Percentiles rank a stretch among this genome's conserved stretches.
phyloP scores from a whole-genome alignment of 2,797 vertebrate genomes.

The Acomys russatus region DNA sequence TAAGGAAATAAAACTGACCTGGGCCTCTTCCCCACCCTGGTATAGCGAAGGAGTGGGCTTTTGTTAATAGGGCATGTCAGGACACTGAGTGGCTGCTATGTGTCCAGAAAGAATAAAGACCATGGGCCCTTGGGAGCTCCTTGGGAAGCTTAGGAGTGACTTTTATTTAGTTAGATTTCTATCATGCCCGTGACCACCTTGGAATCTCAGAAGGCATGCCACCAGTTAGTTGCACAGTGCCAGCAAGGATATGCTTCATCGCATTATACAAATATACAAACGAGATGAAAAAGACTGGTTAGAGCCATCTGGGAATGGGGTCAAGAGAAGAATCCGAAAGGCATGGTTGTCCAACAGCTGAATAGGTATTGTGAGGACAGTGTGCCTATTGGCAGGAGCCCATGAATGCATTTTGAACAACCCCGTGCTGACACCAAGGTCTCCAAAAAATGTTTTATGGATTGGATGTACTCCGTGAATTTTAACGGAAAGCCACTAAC shows the following conservation, averaged over 20 bases:
- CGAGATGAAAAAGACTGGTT: slow-evolving; percentile 68
- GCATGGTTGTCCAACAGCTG: slow-evolving; percentile 43
- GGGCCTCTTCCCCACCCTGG: slow-evolving; percentile 9
- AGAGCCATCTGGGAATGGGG: slow-evolving; percentile 66
- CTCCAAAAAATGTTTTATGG: slow-evolving; percentile 59
- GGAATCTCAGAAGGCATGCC: slow-evolving; percentile 73
- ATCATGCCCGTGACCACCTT: slow-evolving; percentile 68
- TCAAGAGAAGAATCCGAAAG: slow-evolving; percentile 71
- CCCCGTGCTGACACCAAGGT: slow-evolving; percentile 26
- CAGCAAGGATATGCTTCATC: slow-evolving; percentile 72
- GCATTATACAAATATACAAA: slow-evolving; percentile 76
- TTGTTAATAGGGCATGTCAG: slow-evolving; percentile 77
- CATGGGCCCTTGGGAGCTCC: slow-evolving; percentile 39
- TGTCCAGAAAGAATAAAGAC: slow-evolving; percentile 72
- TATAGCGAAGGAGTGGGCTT: slow-evolving; percentile 47
- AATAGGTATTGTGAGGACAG: slow-evolving; percentile 68
- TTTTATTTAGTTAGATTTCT: slow-evolving; percentile 72
- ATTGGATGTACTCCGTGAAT: slow-evolving; percentile 7
- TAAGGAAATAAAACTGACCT: slow-evolving; percentile 73
- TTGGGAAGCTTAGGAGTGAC: slow-evolving; percentile 38
- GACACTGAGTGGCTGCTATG: slow-evolving; percentile 69
- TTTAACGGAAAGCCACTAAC: slow-evolving; percentile 7
- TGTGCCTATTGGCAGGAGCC: background rate
- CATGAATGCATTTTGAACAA: slow-evolving; percentile 51
- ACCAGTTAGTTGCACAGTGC: slow-evolving; percentile 68